Base-by-base conservation (phyloP, 2,888 invertebrate species). In the Lasioglossum leucozonium region DNA sequence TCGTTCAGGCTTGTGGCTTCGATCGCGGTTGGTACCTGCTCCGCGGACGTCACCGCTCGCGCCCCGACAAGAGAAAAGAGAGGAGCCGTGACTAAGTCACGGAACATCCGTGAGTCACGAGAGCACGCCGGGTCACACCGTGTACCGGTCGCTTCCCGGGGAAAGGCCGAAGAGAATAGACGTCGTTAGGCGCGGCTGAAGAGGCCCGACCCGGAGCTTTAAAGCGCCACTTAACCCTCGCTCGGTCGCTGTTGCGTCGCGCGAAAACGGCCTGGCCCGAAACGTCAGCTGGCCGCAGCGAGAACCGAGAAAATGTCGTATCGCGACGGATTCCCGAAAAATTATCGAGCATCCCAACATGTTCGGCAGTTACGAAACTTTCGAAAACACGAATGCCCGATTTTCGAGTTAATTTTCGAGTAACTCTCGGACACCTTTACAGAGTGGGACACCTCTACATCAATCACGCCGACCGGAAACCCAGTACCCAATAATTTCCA, bases 71-170 rank as follows among this genome's bases (percentile, higher is more conserved):
- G 55, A 72, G 58, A 58, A 58, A 67, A 62, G 82, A 55, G 71
- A 51, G 51, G 67, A 51, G 74, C 81, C 86, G 85, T 88, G 91
- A 91, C 90, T 91, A 87, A 89, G 88, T 87, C 91, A 91, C 86
- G 84, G 89, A 89, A 89, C 85, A 87, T 87, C 88, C 89, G 83
- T 91, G 91, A 91, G 88, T 91, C 92, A 91, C 91, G 87, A 86
- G 87, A 89, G 69, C 79, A 77, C 72, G 86, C 51, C 80, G 80
- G 81, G 88, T 83, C 83, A 83, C 30, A 26, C 75, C 84, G 74
- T 75, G 44, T 77, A 44, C 71, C 69, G 77, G 65, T 73, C 75
- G 79, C 34, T 75, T 74, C 58, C 58, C 58, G 26, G 58, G 26
- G 58, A 51, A 22, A 13, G 26, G 40, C 40, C 78, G 84, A 91